phyloP scores from a whole-genome alignment of 1,140 invertebrate species.

The Bicyclus anynana region DNA sequence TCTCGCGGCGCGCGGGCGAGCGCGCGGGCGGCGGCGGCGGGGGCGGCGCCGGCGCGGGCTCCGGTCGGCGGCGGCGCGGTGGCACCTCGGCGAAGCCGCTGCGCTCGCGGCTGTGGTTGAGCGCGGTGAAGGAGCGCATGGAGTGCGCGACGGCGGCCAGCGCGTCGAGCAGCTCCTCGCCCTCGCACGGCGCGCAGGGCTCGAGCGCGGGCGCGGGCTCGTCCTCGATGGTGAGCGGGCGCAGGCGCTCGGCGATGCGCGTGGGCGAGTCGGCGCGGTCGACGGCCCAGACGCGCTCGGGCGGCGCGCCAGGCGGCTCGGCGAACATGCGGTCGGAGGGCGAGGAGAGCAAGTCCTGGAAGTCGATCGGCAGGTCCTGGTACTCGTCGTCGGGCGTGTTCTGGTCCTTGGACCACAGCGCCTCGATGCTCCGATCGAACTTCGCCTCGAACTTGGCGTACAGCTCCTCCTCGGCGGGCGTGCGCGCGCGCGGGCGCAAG shows the following conservation, averaged over 20 bases:
- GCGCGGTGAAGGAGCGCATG: slow-evolving; percentile 66
- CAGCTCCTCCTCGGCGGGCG: slow-evolving; percentile 74
- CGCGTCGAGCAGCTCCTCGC: slow-evolving; percentile 57
- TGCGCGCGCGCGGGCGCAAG: slow-evolving; percentile 42
- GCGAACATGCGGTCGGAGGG: slow-evolving; percentile 71
- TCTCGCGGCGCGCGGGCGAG: slow-evolving; percentile 77
- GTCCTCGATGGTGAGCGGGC: slow-evolving; percentile 59
- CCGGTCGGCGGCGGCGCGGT: slow-evolving; percentile 51
- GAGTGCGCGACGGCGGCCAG: slow-evolving; percentile 54
- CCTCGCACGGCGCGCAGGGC: slow-evolving; percentile 51
- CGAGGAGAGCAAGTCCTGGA: slow-evolving; percentile 77
- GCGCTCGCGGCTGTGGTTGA: slow-evolving; percentile 78
- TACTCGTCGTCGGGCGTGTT: slow-evolving; percentile 75
- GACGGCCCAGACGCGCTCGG: slow-evolving; percentile 62
- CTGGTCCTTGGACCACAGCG: slow-evolving; percentile 78
- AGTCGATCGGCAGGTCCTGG: slow-evolving; percentile 78
- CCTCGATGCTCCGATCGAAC: slow-evolving; percentile 82
- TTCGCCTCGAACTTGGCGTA: slow-evolving; percentile 82
- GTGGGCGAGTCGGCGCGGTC: slow-evolving; percentile 42
- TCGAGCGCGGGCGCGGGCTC: slow-evolving; percentile 38
- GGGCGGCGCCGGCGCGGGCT: slow-evolving; percentile 40
- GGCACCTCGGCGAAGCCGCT: slow-evolving; percentile 79
- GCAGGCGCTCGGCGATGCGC: slow-evolving; percentile 50
- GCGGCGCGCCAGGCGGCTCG: slow-evolving; percentile 55
- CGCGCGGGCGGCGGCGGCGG: slow-evolving; percentile 10